These are phyloP conservation scores for Rhinella marina DNA, from an alignment of 2,797 vertebrate species.

Conservation along the genomic window DNA sequence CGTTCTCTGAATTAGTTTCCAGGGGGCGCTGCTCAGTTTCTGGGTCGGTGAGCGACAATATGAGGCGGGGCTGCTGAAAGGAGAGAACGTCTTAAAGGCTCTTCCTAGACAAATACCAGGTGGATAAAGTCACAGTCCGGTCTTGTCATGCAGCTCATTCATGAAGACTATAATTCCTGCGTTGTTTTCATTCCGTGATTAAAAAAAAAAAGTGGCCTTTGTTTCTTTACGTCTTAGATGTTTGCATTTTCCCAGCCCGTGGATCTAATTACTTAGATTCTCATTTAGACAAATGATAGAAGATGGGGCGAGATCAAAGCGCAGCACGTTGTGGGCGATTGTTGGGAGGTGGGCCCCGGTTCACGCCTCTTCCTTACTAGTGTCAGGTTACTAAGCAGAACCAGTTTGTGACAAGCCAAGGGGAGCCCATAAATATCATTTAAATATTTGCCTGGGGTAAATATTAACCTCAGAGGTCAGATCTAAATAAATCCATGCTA, in stretches of 20 bases:
- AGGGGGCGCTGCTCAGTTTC: not conserved
- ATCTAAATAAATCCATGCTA: constrained; percentile 53
- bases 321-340: constrained; percentile 23
- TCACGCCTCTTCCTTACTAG: constrained; percentile 37
- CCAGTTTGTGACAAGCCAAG: constrained; percentile 58
- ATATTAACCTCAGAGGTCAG: constrained; percentile 60
- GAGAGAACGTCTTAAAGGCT: not conserved
- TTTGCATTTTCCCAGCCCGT: constrained; percentile 31
- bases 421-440: constrained; percentile 61
- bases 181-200: constrained; percentile 14
- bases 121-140: not conserved
- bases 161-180: constrained; percentile 1
- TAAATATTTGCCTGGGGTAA: constrained; percentile 60
- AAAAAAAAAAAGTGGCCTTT: constrained; percentile 11
- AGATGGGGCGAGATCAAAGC: constrained; percentile 52
- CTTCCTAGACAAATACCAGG: not conserved
- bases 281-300: constrained; percentile 48
- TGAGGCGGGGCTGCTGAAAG: not conserved
- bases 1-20: no score
- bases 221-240: constrained; percentile 33
- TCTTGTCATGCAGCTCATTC: not conserved
- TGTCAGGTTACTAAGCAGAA: constrained; percentile 60
- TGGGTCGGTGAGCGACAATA: not conserved
- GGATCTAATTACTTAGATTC: constrained; percentile 46
- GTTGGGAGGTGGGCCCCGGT: constrained; percentile 14